Percentiles rank a stretch among this genome's conserved stretches.
Evolutionary conservation across 1,140 invertebrate genomes (phyloP).

Genomic region (Brachionus asplanchnoidis): DNA sequence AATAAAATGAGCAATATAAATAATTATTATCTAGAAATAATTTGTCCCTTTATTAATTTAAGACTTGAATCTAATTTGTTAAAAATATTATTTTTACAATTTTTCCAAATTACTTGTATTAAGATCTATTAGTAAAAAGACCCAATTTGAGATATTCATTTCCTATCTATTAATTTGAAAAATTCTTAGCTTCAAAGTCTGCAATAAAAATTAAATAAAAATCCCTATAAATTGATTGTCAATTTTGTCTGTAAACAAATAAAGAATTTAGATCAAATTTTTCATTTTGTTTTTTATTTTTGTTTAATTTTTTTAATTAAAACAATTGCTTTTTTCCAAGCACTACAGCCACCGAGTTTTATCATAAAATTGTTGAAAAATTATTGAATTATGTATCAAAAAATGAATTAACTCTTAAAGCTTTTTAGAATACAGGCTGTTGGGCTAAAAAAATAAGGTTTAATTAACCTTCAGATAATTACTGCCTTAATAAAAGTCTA

Average conservation of each 20-base stretch:
- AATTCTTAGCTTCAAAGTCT: neutral
- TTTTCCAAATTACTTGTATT: neutral
- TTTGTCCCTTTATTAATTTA: neutral
- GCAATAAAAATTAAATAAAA: neutral
- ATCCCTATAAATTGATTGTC: neutral
- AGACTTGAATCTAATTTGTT: neutral
- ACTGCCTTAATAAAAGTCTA: no score
- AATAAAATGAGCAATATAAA: neutral
- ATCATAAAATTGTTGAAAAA: no score
- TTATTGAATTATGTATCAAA: no score
- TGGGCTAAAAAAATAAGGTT: no score
- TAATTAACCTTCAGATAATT: no score
- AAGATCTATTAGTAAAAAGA: neutral
- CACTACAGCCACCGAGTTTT: no score
- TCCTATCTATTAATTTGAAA: neutral
- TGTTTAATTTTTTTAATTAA: no score
- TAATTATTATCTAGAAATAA: neutral
- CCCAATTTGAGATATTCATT: neutral
- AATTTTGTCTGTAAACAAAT: neutral
- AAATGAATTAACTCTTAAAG: no score
- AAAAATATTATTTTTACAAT: neutral
- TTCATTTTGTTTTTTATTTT: neutral
- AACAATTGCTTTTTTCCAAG: no score
- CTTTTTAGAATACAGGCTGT: no score
- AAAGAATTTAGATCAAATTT: neutral